Evolutionary conservation across 2,113 vertebrate species (phyloP), one percentile per base, ranked within the genome.

Genomic region (Picathartes gymnocephalus): DNA sequence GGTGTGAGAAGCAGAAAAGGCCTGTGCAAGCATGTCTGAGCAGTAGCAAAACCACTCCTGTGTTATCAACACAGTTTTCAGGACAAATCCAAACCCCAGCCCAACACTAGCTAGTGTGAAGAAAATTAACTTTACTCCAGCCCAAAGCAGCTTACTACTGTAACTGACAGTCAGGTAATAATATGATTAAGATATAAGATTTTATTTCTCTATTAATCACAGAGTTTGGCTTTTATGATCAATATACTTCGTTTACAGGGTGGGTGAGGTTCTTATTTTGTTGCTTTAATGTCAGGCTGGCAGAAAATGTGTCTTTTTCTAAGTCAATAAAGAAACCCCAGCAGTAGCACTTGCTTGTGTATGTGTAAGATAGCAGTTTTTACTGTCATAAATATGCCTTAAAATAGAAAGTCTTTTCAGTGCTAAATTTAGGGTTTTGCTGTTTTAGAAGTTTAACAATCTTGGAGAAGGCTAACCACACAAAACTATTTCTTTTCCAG

Each of bases 171-270:
- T 51, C 24, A 56, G 65, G 73, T 81, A 92, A 86, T 89, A 88
- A 72, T 70, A 66, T 81, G 61, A 85, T 88, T 71, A 93, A 82
- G 64, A 68, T 23, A 50, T 76, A 78, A 60, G 54, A 61, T 68
- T 93, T 95, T 77, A 91, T 92, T 94, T 94, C 30, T 76, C 15
- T 94, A 81, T 90, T 90, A 47, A 88, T 93, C 57, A 50, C 1
- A 6, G 61, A 60, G 9, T 71, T 89, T 84, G 48, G 88, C 66
- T 93, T 95, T 95, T 90, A 92, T 57, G 30, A 37, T 79, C 61
- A 85, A 66, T 92, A 45, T 70, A 72, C 87, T 84, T 94, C 89
- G 30, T 84, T 94, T 86, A 82, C 10, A 37, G 62, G 44, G 24
- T 15, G 14, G 35, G 15, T 51, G 74, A 86, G 22, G 33, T 14